These are phyloP conservation scores for Carpatolechia fugitivella DNA, from an alignment of 2,888 invertebrate genomes.

Conservation along the genomic window DNA sequence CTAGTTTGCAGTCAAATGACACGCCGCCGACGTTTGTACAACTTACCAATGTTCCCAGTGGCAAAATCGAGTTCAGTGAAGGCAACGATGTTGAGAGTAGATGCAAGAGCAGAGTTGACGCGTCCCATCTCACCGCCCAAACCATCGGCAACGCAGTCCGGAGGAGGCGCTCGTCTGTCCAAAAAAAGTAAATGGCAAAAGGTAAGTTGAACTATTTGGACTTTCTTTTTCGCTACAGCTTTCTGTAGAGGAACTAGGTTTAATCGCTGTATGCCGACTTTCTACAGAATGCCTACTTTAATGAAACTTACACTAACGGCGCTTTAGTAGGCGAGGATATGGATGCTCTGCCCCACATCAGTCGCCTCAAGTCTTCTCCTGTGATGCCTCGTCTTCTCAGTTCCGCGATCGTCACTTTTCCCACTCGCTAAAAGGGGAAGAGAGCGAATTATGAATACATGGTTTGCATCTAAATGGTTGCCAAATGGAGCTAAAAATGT, in stretches of 20 bases:
- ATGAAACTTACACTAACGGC: constrained; percentile 50
- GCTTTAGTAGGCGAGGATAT: constrained; percentile 91
- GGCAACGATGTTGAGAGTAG: constrained; percentile 90
- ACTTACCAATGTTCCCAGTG: constrained; percentile 37
- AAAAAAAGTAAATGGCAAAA: background rate
- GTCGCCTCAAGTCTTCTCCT: constrained; percentile 89
- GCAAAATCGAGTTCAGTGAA: constrained; percentile 86
- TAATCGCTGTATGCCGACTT: no score
- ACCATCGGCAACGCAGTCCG: constrained; percentile 60
- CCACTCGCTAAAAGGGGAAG: constrained; percentile 82
- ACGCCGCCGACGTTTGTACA: no score
- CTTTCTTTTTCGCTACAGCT: no score
- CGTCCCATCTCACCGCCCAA: constrained; percentile 65
- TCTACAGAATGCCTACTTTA: no score
- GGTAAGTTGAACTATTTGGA: no score
- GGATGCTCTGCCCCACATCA: constrained; percentile 95
- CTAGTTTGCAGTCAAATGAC: no score
- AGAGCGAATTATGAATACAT: no score
- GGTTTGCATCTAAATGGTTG: no score
- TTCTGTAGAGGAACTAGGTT: no score
- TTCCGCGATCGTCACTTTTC: constrained; percentile 91
- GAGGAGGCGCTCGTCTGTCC: constrained; percentile 54
- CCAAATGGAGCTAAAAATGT: no score
- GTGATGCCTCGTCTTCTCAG: constrained; percentile 90
- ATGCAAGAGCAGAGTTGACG: constrained; percentile 81